Conservation (phyloP, 2,888 invertebrate species). For the Lypha dubia region DNA sequence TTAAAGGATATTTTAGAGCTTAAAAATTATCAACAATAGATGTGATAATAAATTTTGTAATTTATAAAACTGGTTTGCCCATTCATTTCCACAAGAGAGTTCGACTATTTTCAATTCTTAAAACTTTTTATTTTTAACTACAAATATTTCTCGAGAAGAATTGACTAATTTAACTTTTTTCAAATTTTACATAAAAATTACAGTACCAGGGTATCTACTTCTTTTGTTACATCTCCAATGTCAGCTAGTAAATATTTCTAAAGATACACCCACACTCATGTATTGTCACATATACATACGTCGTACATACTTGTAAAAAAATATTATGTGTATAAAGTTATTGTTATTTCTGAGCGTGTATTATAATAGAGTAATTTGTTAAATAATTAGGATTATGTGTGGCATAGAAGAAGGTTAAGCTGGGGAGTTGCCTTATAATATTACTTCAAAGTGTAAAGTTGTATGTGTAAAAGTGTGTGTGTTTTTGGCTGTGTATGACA, state of each 20-base stretch:
- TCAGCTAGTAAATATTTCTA: not conserved
- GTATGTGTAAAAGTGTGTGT: not conserved
- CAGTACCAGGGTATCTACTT: not conserved
- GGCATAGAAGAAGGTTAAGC: conserved; percentile 70
- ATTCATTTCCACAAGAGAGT: no score
- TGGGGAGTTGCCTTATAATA: conserved; percentile 29
- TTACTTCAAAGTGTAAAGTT: conserved; percentile 11
- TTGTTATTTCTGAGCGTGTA: conserved; percentile 42
- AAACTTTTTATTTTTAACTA: no score
- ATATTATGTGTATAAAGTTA: conserved; percentile 39
- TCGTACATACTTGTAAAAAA: not conserved
- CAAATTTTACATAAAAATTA: not conserved
- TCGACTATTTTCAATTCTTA: no score
- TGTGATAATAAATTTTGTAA: no score
- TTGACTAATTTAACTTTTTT: not conserved
- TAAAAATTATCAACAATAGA: no score
- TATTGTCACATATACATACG: not conserved
- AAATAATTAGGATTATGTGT: conserved; percentile 70
- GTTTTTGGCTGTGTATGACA: not conserved
- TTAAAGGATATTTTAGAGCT: no score
- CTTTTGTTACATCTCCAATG: conserved; percentile 16
- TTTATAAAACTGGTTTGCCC: no score
- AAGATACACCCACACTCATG: no score
- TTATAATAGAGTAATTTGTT: conserved; percentile 69
- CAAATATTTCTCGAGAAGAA: not conserved